These are phyloP conservation scores for Aphelocoma coerulescens DNA, from an alignment of 2,113 vertebrate species.

Conservation along the genomic window DNA sequence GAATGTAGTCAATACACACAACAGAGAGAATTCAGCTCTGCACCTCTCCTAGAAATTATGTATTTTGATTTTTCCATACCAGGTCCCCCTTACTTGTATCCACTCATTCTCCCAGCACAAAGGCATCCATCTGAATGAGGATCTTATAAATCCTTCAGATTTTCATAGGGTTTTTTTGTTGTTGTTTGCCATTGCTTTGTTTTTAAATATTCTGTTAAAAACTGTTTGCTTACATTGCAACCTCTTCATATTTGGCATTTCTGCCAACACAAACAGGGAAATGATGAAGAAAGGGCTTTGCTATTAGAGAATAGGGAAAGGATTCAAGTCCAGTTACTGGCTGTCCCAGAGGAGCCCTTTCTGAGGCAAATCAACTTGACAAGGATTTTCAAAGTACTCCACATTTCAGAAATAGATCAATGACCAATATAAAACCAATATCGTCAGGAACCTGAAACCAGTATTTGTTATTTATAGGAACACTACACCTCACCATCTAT, in stretches of 20 bases:
- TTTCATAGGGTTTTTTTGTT: background rate
- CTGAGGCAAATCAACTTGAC: background rate
- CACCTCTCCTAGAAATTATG: background rate
- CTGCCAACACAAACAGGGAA: background rate
- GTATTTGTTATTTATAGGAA: background rate
- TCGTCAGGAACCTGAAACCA: background rate
- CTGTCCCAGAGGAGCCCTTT: background rate
- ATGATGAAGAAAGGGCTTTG: background rate
- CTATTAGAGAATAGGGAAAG: background rate
- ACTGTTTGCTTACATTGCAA: background rate
- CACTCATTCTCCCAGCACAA: background rate
- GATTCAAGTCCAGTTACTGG: background rate
- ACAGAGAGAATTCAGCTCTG: background rate
- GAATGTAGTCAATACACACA: background rate
- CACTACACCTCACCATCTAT: background rate
- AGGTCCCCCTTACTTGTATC: background rate
- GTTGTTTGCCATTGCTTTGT: background rate
- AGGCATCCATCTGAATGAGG: background rate
- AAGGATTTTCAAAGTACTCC: background rate
- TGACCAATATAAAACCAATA: background rate
- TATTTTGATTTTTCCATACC: background rate
- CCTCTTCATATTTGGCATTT: background rate
- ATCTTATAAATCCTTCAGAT: background rate
- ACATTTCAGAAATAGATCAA: background rate
- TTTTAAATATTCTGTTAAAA: background rate